Evolutionary conservation across 92 coral and sea anemone genomes (phyloP).

Genomic region (Phymanthus crucifer): DNA sequence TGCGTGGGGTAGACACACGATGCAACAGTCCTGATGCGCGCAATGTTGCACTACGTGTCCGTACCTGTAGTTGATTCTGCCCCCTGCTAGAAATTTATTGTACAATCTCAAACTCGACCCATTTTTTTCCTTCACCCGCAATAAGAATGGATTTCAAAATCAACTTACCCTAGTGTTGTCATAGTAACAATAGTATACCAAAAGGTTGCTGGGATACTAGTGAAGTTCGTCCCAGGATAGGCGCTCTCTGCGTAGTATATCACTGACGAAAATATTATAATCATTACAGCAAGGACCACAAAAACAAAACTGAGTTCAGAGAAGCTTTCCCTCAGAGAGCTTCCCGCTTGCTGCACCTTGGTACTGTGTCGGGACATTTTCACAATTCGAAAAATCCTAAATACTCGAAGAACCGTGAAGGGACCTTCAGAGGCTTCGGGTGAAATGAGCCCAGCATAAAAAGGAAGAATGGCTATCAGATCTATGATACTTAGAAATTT

Average conservation of each 20-base stretch:
- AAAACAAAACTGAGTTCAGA: slow-evolving; percentile 87
- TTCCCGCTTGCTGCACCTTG: slow-evolving; percentile 84
- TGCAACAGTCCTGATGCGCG: too few species aligned
- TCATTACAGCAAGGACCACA: slow-evolving; percentile 72
- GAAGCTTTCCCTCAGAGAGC: slow-evolving; percentile 78
- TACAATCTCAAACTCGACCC: too few species aligned
- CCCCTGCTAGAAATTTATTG: too few species aligned
- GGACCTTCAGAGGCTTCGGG: slow-evolving; percentile 79
- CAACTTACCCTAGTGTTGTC: slow-evolving; percentile 98
- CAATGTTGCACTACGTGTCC: too few species aligned
- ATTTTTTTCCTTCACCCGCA: too few species aligned
- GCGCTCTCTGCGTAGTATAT: slow-evolving; percentile 87
- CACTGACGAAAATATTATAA: slow-evolving; percentile 84
- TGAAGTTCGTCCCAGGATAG: slow-evolving; percentile 60
- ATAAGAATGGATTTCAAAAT: not conserved
- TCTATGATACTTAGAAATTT: slow-evolving; percentile 88
- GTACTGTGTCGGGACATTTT: slow-evolving; percentile 94
- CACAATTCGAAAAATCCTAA: slow-evolving; percentile 91
- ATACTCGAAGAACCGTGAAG: slow-evolving; percentile 82
- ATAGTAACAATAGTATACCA: slow-evolving; percentile 99
- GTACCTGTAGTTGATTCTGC: too few species aligned
- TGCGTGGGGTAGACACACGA: too few species aligned
- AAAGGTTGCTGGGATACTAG: slow-evolving; percentile 87
- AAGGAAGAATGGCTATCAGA: slow-evolving; percentile 92
- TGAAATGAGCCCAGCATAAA: slow-evolving; percentile 70